Base-by-base conservation (phyloP, 1,140 invertebrate genomes). In the Rhagoletis pomonella region DNA sequence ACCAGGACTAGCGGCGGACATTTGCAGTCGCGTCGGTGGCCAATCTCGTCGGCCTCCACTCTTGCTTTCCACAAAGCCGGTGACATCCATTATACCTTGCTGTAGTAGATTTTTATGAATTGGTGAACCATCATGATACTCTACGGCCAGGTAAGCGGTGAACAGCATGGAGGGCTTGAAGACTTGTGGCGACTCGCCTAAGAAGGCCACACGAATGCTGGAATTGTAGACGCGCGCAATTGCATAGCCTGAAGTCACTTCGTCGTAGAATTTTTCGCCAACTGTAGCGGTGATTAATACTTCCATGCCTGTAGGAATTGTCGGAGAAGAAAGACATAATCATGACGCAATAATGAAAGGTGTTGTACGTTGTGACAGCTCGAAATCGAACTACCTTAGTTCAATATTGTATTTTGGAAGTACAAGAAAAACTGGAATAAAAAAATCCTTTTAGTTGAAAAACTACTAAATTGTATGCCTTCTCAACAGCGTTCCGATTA, bases 101-200 rank as follows among this genome's bases (percentile, higher is more conserved):
- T 89, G 88, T 2, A 97, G 88, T n/a, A 95, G 94, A 64, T 95
- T 93, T 0, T 90, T 86, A 59, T 95, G 91, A 1, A 97, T 90
- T 0, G 95, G 94, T 0, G 97, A 97, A 5, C 96, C 96, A 90
- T 97, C 97, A 89, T 97, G 96, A 90, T 96, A 97, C 1, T 96
- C 97, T 2, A 96, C 95, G 0, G 96, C 95, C 17, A 97, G 89
- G 94, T 97, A 94, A 0, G 94, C 90, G 14, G 93, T 93, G 58
- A 93, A 92, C 1, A 97, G 97, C 97, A 99, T 98, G 1, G 96
- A 94, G 0, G 98, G 98, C 93, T 99, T 99, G 93, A 99, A 99
- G 12, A 99, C 96, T 93, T 99, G 97, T 4, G 98, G 97, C 0
- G 96, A 96, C 44, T 97, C 97, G 1, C 98, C 98, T 0, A 99